Percentiles rank a stretch among this genome's conserved stretches.
Evolutionary conservation across 2,888 invertebrate genomes (phyloP).

Genomic region (Meandrusa payeni): DNA sequence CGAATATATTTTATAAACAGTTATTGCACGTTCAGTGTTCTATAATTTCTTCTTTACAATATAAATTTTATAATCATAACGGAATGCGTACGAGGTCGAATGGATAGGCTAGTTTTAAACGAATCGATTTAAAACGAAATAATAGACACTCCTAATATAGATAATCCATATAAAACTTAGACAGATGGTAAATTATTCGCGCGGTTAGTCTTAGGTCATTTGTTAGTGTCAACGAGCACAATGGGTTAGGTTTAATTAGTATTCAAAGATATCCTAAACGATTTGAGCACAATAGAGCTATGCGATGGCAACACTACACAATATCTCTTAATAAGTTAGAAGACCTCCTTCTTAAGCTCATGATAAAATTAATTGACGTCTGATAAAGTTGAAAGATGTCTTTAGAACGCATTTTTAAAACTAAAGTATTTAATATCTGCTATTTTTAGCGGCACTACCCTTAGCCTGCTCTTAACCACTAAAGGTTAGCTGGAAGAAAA

Average conservation of each 20-base stretch:
- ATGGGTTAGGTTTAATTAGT: conserved; percentile 37
- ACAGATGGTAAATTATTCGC: conserved; percentile 21
- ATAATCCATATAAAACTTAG: conserved; percentile 15
- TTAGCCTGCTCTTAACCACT: too few relatives aligned
- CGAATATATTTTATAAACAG: too few relatives aligned
- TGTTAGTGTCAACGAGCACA: conserved; percentile 37
- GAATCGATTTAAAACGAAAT: conserved; percentile 1
- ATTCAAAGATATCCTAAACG: conserved; percentile 33
- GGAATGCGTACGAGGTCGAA: too few relatives aligned
- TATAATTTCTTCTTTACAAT: too few relatives aligned
- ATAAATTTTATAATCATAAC: too few relatives aligned
- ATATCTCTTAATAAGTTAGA: conserved; percentile 1
- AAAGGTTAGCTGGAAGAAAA: too few relatives aligned
- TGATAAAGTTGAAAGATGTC: too few relatives aligned
- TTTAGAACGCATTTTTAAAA: too few relatives aligned
- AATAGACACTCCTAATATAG: conserved; percentile 3
- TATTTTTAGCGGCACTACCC: too few relatives aligned
- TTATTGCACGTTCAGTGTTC: too few relatives aligned
- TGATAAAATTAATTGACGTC: conserved; percentile 3
- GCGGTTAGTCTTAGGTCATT: conserved; percentile 30
- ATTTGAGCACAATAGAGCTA: conserved; percentile 26
- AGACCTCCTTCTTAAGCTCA: background rate
- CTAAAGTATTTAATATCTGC: too few relatives aligned
- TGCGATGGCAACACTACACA: conserved; percentile 8
- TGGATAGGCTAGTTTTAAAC: background rate